Evolutionary conservation across 1,140 invertebrate species (phyloP), one percentile per base, ranked within the genome.

Genomic region (Tetramorium simillimum): DNA sequence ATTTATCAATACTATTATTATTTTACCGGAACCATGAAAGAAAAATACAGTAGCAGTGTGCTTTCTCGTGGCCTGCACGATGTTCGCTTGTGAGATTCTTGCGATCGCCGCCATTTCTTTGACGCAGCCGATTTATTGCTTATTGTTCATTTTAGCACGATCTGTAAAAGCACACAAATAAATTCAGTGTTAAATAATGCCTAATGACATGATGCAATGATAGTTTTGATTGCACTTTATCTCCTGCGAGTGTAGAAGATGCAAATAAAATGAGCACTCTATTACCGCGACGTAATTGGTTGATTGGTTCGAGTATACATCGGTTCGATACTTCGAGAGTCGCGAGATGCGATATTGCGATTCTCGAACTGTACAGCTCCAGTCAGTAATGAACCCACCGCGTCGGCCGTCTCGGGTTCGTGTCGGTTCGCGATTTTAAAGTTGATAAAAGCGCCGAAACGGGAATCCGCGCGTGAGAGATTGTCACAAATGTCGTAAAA

Each of bases 11-110:
- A 53, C 14, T 28, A 28, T 33, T 9, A n/a, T 6, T 53, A 46
- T 60, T 65, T 92, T 93, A 96, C 96, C 96, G 80, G 96, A 97
- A 12, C 96, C 96, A 93, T 97, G 96, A 58, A 97, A 96, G 90
- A 96, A 96, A 89, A 96, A 96, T 12, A 97, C 95, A 43, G 95
- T 95, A 9, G 95, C 96, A 43, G 93, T 95, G 87, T 96, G 95
- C 53, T 91, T 89, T 85, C 85, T 91, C 9, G 92, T 94, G 49
- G 93, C 91, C 85, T 93, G 94, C 37, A 92, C 90, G 12, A 95
- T 91, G 21, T 89, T 89, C 12, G 89, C 70, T 76, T 85, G 89
- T 18, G 88, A 65, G 51, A 92, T 67, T 78, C 51, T 85, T 16
- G 28, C 33, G 0, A 87, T 56, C 5, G 37, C 16, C 18, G 49